Conservation (phyloP, 2,797 vertebrate genomes). For the Hemitrygon akajei region DNA sequence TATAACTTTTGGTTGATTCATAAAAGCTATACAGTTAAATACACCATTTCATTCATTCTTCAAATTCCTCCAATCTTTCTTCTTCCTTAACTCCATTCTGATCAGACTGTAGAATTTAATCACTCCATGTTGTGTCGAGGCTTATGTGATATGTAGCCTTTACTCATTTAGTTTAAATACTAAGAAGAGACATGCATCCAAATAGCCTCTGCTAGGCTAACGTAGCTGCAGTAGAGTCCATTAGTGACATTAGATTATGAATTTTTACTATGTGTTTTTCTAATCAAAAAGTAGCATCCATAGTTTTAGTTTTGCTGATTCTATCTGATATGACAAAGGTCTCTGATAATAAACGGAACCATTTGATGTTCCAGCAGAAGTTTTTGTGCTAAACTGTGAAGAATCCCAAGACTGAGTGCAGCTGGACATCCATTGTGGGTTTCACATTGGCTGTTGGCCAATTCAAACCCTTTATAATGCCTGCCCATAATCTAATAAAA, state of each 20-base stretch:
- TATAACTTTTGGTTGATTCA: not conserved
- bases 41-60: not conserved
- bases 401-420: not conserved
- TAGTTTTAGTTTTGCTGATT: not conserved
- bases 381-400: not conserved
- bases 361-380: not conserved
- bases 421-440: not conserved
- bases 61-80: not conserved
- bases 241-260: slow-evolving; percentile 16
- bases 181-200: slow-evolving; percentile 7
- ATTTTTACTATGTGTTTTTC: not conserved
- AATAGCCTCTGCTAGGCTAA: not conserved
- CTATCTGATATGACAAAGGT: not conserved
- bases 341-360: no score
- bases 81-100: not conserved
- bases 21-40: not conserved
- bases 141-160: not conserved
- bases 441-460: not conserved
- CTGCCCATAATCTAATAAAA: slow-evolving; percentile 16
- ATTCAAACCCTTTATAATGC: not conserved
- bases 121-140: not conserved
- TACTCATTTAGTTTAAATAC: not conserved
- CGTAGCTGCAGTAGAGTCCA: not conserved
- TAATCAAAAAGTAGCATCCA: not conserved
- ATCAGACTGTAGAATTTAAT: not conserved